Percentiles rank a stretch among this genome's conserved stretches.
phyloP scores from a whole-genome alignment of 2,113 vertebrate species.

The Oceanites oceanicus region DNA sequence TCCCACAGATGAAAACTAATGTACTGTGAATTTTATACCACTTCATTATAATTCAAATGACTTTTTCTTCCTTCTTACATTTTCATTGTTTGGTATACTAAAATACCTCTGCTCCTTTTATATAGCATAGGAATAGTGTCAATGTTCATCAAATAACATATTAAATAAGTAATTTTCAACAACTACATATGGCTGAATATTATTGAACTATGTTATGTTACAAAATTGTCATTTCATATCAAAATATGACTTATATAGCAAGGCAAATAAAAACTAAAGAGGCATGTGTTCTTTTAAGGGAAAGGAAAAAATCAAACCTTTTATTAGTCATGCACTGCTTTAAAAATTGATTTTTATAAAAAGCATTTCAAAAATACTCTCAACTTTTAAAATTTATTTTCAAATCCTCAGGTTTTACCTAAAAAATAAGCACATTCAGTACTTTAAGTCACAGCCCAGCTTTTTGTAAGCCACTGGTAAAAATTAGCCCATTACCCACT shows the following conservation, averaged over 20 bases:
- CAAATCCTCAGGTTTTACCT: neutral
- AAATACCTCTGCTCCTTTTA: conserved; percentile 17
- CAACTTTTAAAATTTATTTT: neutral
- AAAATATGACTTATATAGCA: neutral
- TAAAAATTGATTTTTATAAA: neutral
- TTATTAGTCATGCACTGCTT: neutral
- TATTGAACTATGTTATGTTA: neutral
- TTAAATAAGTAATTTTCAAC: conserved; percentile 8
- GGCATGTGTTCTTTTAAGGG: neutral
- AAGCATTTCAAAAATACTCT: neutral
- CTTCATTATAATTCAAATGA: conserved; percentile 74
- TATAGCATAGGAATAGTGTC: neutral
- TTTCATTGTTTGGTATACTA: conserved; percentile 57
- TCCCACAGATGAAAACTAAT: conserved; percentile 74
- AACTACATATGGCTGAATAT: neutral
- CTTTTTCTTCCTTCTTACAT: conserved; percentile 57
- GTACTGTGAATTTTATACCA: conserved; percentile 73
- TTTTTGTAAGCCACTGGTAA: neutral
- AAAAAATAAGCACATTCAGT: fast-evolving
- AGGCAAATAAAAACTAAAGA: neutral
- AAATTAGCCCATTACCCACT: neutral
- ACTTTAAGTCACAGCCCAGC: neutral
- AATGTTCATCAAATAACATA: neutral
- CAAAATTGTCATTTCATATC: neutral
- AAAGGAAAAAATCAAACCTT: neutral